Conservation (phyloP, 30 jellyfish, hydroid and myxozoan genomes). For the Cassiopea andromeda region DNA sequence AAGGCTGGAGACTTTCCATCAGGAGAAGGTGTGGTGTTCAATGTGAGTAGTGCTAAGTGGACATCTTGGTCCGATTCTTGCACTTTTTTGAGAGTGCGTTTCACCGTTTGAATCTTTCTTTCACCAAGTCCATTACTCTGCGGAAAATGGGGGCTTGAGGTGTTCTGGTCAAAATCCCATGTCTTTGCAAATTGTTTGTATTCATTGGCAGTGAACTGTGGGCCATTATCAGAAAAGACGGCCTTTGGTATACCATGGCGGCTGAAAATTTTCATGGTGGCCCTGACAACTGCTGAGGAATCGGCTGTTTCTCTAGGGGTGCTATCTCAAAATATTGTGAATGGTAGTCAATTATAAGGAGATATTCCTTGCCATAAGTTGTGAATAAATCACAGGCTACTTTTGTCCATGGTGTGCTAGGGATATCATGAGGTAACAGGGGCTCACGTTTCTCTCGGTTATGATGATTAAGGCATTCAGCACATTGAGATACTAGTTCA, state of each 20-base stretch:
- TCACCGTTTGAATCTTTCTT: constrained; percentile 73
- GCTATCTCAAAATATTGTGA: constrained; percentile 59
- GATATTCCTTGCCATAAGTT: constrained; percentile 46
- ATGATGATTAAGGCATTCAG: constrained; percentile 41
- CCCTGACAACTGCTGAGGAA: constrained; percentile 46
- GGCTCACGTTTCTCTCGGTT: constrained; percentile 19
- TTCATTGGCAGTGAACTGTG: constrained; percentile 54
- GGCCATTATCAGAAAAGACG: constrained; percentile 63
- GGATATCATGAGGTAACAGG: constrained; percentile 27
- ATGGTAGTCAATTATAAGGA: constrained; percentile 44
- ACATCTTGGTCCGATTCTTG: constrained; percentile 64
- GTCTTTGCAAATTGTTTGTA: constrained; percentile 47
- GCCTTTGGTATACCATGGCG: constrained; percentile 49
- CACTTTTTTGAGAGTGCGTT: constrained; percentile 70
- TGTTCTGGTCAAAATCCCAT: constrained; percentile 64
- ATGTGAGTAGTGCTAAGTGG: constrained; percentile 31
- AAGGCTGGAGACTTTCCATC: constrained; percentile 36
- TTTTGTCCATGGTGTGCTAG: constrained; percentile 58
- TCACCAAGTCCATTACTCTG: constrained; percentile 72
- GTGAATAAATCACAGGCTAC: constrained; percentile 46
- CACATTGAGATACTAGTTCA: constrained; percentile 35
- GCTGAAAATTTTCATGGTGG: constrained; percentile 3
- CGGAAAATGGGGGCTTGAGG: constrained; percentile 64
- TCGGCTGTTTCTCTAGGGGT: constrained; percentile 56
- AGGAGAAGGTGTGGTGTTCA: constrained; percentile 18